Conservation (phyloP, 2,888 invertebrate species). For the Pilophorus perplexus region DNA sequence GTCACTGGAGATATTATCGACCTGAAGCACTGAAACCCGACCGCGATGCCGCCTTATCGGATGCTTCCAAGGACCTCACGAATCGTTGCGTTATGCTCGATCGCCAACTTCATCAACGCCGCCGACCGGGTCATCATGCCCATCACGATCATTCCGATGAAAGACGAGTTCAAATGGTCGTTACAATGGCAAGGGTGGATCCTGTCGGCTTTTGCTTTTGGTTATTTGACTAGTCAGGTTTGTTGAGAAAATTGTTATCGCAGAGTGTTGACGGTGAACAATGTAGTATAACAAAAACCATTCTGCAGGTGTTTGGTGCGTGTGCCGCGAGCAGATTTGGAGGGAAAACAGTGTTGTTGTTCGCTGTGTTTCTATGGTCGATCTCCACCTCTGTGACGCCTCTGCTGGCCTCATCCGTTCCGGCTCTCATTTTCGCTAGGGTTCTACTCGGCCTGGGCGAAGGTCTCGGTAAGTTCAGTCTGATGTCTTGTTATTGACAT, state of each 20-base stretch:
- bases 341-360: constrained; percentile 65
- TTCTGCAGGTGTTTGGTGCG: constrained; percentile 63
- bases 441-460: constrained; percentile 70
- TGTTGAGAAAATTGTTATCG: constrained; percentile 43
- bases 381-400: constrained; percentile 69
- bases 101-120: constrained; percentile 74
- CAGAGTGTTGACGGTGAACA: too few species aligned
- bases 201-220: constrained; percentile 70
- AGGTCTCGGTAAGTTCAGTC: constrained; percentile 60
- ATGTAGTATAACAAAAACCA: too few species aligned
- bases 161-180: constrained; percentile 67
- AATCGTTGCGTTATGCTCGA: constrained; percentile 66
- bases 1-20: too few species aligned
- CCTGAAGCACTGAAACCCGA: background rate
- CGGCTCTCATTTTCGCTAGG: constrained; percentile 62
- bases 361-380: constrained; percentile 71
- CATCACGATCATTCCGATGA: constrained; percentile 72
- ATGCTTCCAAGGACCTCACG: constrained; percentile 59
- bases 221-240: constrained; percentile 69
- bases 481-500: background rate
- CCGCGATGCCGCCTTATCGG: constrained; percentile 42
- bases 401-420: constrained; percentile 63
- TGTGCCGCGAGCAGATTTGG: constrained; percentile 67
- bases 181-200: constrained; percentile 72
- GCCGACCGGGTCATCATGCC: constrained; percentile 77